These are phyloP conservation scores for Lytechinus pictus DNA, from an alignment of 35 echinoderm and acorn worm genomes.

Conservation along the genomic window DNA sequence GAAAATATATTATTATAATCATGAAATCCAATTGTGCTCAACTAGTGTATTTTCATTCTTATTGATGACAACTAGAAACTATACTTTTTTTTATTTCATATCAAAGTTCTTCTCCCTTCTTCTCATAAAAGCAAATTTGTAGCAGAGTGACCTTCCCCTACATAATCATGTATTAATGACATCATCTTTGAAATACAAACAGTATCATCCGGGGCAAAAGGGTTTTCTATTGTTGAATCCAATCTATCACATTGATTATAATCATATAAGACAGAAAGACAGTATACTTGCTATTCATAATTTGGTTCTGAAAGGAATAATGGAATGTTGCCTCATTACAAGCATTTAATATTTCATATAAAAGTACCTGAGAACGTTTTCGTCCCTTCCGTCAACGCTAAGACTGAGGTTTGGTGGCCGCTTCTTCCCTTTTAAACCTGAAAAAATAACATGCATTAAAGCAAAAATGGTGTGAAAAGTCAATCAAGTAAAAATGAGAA, in stretches of 20 bases:
- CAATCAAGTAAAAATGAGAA: not conserved
- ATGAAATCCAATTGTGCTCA: too few species aligned
- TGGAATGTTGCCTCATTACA: not conserved
- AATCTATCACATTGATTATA: not conserved
- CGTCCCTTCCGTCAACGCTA: slow-evolving; percentile 7
- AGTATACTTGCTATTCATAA: not conserved
- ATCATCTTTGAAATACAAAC: not conserved
- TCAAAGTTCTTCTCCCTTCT: too few species aligned
- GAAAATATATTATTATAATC: too few species aligned
- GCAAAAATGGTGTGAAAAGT: not conserved
- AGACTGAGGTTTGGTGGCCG: slow-evolving; percentile 33
- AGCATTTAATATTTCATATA: too few species aligned
- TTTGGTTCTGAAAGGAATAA: not conserved
- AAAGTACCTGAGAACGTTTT: slow-evolving; percentile 24
- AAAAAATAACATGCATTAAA: not conserved
- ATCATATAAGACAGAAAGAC: not conserved
- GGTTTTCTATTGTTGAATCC: not conserved
- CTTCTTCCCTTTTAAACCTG: not conserved
- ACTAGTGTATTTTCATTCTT: too few species aligned
- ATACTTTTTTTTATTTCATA: too few species aligned
- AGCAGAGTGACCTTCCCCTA: too few species aligned
- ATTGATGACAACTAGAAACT: too few species aligned
- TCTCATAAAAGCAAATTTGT: too few species aligned
- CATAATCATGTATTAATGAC: not conserved
- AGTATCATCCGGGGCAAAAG: not conserved